Conservation (phyloP, 2,113 vertebrate genomes). For the Coreoperca whiteheadi region DNA sequence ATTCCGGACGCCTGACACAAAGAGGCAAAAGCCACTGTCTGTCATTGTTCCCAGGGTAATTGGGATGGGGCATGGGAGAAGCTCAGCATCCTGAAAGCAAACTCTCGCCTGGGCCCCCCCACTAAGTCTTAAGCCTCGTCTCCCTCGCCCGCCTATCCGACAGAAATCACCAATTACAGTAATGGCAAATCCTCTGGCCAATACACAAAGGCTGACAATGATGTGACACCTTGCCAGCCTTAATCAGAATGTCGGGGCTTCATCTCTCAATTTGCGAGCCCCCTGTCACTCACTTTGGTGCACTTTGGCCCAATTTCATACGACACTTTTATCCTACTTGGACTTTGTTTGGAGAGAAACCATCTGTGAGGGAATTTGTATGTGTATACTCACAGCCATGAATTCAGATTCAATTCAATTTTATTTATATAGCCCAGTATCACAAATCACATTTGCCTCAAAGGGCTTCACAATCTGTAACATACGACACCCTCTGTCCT, state of each 20-base stretch:
- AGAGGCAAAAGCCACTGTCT: conserved; percentile 69
- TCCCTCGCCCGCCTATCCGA: conserved; percentile 54
- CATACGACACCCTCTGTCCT: too few relatives aligned
- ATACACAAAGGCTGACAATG: conserved; percentile 63
- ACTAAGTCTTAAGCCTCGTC: conserved; percentile 58
- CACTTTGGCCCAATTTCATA: conserved; percentile 46
- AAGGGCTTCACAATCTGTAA: too few relatives aligned
- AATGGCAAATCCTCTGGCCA: conserved; percentile 61
- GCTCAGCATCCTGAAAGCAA: conserved; percentile 59
- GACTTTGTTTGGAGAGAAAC: conserved; percentile 32
- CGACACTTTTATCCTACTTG: conserved; percentile 21
- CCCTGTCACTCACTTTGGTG: conserved; percentile 21
- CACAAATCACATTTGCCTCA: too few relatives aligned
- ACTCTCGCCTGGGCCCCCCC: conserved; percentile 52
- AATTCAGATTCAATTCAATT: background rate
- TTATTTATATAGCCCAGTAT: too few relatives aligned
- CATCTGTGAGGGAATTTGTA: background rate
- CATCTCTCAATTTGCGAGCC: conserved; percentile 62
- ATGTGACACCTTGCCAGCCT: conserved; percentile 66
- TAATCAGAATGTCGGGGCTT: conserved; percentile 61
- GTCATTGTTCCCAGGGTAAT: conserved; percentile 74
- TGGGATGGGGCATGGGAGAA: conserved; percentile 62
- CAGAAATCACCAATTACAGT: conserved; percentile 81
- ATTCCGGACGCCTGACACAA: conserved; percentile 71
- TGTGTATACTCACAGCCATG: background rate